Conservation (phyloP, 2,797 vertebrate genomes). For the Chelon labrosus region DNA sequence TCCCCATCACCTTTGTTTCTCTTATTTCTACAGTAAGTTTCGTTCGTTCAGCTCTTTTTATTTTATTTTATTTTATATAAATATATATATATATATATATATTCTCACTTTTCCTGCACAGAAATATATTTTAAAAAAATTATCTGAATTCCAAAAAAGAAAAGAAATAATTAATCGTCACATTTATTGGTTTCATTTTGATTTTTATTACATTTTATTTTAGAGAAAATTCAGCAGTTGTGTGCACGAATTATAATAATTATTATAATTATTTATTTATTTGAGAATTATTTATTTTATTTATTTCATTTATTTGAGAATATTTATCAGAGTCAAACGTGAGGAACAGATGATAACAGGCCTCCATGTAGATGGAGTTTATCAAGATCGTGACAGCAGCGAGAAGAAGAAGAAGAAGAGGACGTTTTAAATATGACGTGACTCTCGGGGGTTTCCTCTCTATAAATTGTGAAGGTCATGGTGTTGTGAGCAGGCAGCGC, state of each 20-base stretch:
- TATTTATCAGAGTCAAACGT: conserved; percentile 9
- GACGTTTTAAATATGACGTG: conserved; percentile 70
- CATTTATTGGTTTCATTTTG: background rate
- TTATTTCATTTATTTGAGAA: background rate
- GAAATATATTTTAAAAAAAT: background rate
- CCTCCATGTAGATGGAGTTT: conserved; percentile 14
- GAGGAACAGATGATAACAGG: background rate
- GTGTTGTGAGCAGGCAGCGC: conserved; percentile 57
- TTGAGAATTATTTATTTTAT: too few species aligned
- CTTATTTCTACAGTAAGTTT: conserved; percentile 47
- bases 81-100: too few species aligned
- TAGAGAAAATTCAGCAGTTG: background rate
- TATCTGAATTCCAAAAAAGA: background rate
- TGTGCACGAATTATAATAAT: background rate
- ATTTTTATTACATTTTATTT: background rate
- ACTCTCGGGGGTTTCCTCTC: conserved; percentile 80
- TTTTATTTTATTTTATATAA: background rate
- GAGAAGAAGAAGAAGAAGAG: conserved; percentile 13
- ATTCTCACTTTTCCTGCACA: too few species aligned
- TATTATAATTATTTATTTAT: background rate
- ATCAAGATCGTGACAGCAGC: conserved; percentile 16
- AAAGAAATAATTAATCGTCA: background rate
- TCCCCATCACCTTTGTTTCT: conserved; percentile 38
- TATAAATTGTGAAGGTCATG: conserved; percentile 80
- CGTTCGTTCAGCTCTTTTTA: background rate